A percentile compares a stretch with the other conserved stretches of the same genome.
Evolutionary conservation across 2,888 invertebrate species (phyloP).

Genomic region (Byasa hedistus): DNA sequence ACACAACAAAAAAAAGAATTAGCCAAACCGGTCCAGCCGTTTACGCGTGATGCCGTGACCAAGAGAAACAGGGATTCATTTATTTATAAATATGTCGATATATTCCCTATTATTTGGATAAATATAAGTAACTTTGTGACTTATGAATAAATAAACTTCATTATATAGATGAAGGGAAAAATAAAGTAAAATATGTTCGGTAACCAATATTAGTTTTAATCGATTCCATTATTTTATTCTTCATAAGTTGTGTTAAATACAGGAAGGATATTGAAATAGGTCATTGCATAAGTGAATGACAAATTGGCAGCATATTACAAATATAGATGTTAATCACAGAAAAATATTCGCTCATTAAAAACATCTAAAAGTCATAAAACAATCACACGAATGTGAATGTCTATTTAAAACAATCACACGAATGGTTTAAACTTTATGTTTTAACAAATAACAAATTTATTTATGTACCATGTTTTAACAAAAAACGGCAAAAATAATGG

Average conservation of each 20-base stretch:
- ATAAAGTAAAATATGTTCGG: constrained; percentile 36
- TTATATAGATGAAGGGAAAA: background rate
- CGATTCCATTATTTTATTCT: constrained; percentile 44
- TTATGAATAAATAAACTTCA: background rate
- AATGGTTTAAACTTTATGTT: too few species aligned
- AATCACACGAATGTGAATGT: background rate
- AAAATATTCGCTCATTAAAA: background rate
- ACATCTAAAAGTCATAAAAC: background rate
- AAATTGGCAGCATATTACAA: background rate
- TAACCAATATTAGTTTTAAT: constrained; percentile 62
- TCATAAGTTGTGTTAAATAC: constrained; percentile 40
- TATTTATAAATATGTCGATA: too few species aligned
- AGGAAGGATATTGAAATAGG: background rate
- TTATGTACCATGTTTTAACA: too few species aligned
- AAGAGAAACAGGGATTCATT: too few species aligned
- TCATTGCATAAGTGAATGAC: background rate
- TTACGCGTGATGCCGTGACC: too few species aligned
- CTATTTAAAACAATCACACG: background rate
- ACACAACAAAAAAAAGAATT: too few species aligned
- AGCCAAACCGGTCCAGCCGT: too few species aligned
- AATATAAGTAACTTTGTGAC: too few species aligned
- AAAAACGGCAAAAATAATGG: too few species aligned
- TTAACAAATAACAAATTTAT: too few species aligned
- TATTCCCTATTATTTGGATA: too few species aligned
- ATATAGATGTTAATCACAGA: background rate